Conservation (phyloP, 2,113 vertebrate species). For the Chitala chitala region DNA sequence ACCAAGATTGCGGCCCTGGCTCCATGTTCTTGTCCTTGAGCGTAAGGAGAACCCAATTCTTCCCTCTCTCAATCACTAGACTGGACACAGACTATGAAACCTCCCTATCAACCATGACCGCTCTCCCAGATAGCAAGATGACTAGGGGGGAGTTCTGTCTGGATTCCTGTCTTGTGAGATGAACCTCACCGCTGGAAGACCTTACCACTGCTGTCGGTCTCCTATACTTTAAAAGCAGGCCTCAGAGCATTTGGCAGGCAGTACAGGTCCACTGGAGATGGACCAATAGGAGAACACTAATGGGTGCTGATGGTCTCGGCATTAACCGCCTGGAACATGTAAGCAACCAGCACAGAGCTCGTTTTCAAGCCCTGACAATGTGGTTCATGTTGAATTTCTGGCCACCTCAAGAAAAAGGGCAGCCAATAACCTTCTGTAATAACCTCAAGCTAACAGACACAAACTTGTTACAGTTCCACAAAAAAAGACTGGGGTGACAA, state of each 20-base stretch:
- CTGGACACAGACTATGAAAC: conserved; percentile 34
- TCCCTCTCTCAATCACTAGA: conserved; percentile 34
- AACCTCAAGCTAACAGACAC: not conserved
- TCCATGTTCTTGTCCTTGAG: conserved; percentile 27
- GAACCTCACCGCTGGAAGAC: conserved; percentile 47
- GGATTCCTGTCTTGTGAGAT: conserved; percentile 56
- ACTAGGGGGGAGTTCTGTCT: conserved; percentile 19
- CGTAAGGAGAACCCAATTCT: not conserved
- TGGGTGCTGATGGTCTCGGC: too few species aligned
- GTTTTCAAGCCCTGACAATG: not conserved
- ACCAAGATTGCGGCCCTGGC: conserved; percentile 15
- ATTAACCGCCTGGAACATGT: not conserved
- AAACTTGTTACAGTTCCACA: not conserved
- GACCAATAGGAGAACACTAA: not conserved
- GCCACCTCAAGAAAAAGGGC: not conserved
- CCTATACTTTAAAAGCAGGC: conserved; percentile 52
- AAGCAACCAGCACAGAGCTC: not conserved
- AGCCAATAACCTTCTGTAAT: not conserved
- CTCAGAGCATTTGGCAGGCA: not conserved
- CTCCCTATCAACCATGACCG: conserved; percentile 41
- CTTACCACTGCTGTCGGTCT: conserved; percentile 45
- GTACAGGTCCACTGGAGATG: not conserved
- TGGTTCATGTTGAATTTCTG: not conserved
- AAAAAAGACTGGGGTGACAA: not conserved
- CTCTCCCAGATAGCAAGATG: conserved; percentile 41